Percentiles rank a stretch among this genome's conserved stretches.
Evolutionary conservation across 2,113 vertebrate species (phyloP).

Genomic region (Gnathonemus echidnorhynchus): DNA sequence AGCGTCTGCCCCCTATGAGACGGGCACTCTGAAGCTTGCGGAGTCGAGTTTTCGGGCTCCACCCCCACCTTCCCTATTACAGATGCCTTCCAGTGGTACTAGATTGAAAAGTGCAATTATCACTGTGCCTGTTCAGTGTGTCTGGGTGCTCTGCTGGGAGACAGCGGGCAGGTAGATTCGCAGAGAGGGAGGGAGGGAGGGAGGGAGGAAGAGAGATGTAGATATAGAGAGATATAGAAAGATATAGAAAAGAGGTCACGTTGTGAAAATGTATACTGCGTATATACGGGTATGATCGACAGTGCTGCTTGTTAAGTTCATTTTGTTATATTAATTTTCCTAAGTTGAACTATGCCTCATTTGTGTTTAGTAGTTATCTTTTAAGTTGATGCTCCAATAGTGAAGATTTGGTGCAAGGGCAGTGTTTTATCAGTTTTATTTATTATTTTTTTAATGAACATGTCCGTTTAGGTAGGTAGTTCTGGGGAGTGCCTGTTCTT

Average conservation of each 20-base stretch:
- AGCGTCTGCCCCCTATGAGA: slow-evolving; percentile 53
- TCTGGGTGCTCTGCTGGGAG: slow-evolving; percentile 4
- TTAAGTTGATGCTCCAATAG: neutral
- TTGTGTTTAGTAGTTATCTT: neutral
- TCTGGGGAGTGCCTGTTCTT: neutral
- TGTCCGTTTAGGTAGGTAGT: neutral
- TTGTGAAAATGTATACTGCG: slow-evolving; percentile 53
- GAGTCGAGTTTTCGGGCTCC: slow-evolving; percentile 48
- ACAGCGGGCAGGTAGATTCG: slow-evolving; percentile 20
- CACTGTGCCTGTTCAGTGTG: slow-evolving; percentile 62
- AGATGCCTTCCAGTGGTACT: slow-evolving; percentile 59
- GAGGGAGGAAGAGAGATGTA: neutral
- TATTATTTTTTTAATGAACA: neutral
- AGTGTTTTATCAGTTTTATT: neutral
- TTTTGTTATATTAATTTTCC: slow-evolving; percentile 10
- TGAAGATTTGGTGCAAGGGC: neutral
- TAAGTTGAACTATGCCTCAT: neutral
- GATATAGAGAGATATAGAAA: neutral
- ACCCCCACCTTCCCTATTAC: slow-evolving; percentile 49
- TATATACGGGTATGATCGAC: slow-evolving; percentile 69
- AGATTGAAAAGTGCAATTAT: slow-evolving; percentile 97
- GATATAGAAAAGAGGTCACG: slow-evolving; percentile 30
- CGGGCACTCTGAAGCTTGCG: slow-evolving; percentile 81
- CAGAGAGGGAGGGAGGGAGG: neutral
- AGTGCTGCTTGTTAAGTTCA: slow-evolving; percentile 47